phyloP scores from a whole-genome alignment of 1,140 invertebrate species.

The Lasioglossum baleicum region DNA sequence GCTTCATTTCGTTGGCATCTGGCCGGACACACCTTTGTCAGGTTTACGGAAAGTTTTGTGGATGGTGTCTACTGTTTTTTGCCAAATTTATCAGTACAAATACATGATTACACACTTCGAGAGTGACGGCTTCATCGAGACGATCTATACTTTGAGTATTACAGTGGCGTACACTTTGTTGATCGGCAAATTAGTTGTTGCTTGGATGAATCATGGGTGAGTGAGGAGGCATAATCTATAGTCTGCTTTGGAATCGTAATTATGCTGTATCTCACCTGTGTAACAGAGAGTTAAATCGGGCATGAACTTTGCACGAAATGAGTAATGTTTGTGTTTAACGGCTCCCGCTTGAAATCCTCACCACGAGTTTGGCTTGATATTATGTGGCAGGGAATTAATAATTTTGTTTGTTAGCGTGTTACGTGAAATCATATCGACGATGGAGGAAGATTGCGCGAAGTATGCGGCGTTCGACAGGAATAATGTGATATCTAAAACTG shows the following conservation, averaged over 20 bases:
- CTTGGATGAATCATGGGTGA: conserved; percentile 35
- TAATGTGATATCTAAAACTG: too few relatives aligned
- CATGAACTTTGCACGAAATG: too few relatives aligned
- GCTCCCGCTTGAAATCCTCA: too few relatives aligned
- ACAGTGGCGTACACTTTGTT: conserved; percentile 25
- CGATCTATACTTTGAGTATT: conserved; percentile 35
- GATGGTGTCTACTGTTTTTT: neutral
- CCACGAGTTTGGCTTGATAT: too few relatives aligned
- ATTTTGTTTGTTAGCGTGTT: conserved; percentile 35
- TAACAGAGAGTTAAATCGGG: too few relatives aligned
- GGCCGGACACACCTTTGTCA: conserved; percentile 30
- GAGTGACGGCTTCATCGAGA: neutral
- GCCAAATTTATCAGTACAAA: conserved; percentile 36
- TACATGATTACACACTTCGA: conserved; percentile 30
- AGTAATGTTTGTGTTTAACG: too few relatives aligned
- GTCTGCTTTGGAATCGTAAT: too few relatives aligned
- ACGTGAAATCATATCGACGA: conserved; percentile 22
- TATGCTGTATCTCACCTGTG: too few relatives aligned
- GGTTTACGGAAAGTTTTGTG: conserved; percentile 14
- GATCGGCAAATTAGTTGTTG: conserved; percentile 37
- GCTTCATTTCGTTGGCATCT: conserved; percentile 35
- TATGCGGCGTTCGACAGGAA: too few relatives aligned
- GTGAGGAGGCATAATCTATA: neutral
- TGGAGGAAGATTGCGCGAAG: conserved; percentile 27
- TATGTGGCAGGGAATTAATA: neutral